These are phyloP conservation scores for Microcebus ravelobensis DNA, from an alignment of 2,113 vertebrate species.

Conservation along the genomic window DNA sequence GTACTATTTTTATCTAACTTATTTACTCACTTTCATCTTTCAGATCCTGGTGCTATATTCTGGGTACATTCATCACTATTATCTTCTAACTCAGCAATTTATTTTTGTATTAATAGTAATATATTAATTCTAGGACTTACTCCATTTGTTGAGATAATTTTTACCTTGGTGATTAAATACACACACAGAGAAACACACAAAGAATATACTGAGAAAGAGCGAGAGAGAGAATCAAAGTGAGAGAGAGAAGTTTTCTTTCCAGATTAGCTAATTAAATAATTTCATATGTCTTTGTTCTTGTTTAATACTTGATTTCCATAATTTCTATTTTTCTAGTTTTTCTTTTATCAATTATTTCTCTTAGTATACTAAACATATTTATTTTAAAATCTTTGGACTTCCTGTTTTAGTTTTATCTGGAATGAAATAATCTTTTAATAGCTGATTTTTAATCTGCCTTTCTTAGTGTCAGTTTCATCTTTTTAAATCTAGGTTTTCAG, in stretches of 20 bases:
- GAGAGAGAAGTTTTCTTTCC: background rate
- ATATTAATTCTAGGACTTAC: background rate
- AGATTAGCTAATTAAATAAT: background rate
- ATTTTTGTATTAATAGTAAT: background rate
- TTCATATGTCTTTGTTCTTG: background rate
- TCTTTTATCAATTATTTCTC: background rate
- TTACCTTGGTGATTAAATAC: background rate
- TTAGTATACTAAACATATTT: background rate
- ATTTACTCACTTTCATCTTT: background rate
- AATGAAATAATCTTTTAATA: background rate
- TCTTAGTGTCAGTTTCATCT: background rate
- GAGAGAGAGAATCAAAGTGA: background rate
- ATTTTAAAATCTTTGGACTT: background rate
- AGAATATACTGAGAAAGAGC: no score
- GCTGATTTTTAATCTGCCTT: background rate
- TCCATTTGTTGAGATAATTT: background rate
- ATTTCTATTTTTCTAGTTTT: background rate
- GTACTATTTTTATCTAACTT: background rate
- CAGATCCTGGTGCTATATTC: background rate
- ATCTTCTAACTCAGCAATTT: background rate
- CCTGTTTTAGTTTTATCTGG: background rate
- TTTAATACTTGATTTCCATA: background rate
- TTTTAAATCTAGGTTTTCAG: background rate
- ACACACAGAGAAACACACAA: background rate
- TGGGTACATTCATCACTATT: background rate